Percentiles rank a stretch among this genome's conserved stretches.
Conservation (phyloP, 2,888 invertebrate genomes). For the Eilema depressum region DNA sequence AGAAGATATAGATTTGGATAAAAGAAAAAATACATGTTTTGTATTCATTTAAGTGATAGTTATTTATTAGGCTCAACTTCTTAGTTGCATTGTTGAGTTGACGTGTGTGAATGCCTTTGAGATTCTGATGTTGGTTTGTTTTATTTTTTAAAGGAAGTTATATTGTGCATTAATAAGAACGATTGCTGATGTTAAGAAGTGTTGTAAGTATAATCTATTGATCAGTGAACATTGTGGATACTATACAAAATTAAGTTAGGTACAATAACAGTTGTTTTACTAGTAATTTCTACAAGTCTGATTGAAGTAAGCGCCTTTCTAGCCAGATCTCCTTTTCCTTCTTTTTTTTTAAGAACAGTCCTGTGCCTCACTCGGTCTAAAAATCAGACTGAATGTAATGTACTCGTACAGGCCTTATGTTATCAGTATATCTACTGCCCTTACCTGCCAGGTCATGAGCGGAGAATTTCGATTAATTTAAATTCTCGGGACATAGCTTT, state of each 20-base stretch:
- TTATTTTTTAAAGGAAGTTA: slow-evolving; percentile 15
- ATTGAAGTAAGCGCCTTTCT: background rate
- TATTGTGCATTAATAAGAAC: slow-evolving; percentile 4
- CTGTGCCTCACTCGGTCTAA: background rate
- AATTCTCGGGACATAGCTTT: background rate
- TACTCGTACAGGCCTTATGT: background rate
- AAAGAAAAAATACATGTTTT: slow-evolving; percentile 40
- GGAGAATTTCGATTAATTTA: background rate
- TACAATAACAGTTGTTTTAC: background rate
- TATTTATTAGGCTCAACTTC: slow-evolving; percentile 50
- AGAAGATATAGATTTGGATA: slow-evolving; percentile 41
- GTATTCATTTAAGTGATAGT: slow-evolving; percentile 46
- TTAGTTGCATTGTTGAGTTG: slow-evolving; percentile 32
- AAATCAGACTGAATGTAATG: background rate
- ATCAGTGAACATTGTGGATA: background rate
- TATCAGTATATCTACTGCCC: background rate
- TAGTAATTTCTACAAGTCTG: background rate
- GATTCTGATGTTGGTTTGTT: slow-evolving; percentile 27
- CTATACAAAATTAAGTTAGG: background rate
- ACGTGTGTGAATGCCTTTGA: slow-evolving; percentile 26
- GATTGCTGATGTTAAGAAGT: background rate
- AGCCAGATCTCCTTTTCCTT: background rate
- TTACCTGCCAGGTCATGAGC: background rate
- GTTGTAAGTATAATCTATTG: background rate
- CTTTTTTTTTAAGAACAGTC: background rate